These are phyloP conservation scores for Erebia ligea DNA, from an alignment of 2,888 invertebrate genomes.

Conservation along the genomic window DNA sequence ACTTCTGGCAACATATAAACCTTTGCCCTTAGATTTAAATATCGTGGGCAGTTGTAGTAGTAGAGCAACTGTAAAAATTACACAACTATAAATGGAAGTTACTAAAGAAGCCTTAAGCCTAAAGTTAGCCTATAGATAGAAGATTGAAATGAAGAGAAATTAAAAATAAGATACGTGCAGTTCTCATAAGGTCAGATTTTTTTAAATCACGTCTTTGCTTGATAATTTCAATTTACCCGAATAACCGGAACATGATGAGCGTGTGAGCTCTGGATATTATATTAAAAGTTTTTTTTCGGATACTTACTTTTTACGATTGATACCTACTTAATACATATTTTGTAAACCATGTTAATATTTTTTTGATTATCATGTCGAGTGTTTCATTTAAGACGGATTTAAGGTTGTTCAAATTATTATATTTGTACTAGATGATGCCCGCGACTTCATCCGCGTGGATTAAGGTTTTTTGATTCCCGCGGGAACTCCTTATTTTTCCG, in stretches of 20 bases:
- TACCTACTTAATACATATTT: too few species aligned
- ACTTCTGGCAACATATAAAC: conserved; percentile 61
- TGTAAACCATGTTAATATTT: neutral
- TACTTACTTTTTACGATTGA: neutral
- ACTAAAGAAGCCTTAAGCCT: neutral
- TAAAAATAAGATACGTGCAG: too few species aligned
- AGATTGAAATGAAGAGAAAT: too few species aligned
- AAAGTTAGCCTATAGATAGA: neutral
- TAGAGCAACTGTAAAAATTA: conserved; percentile 69
- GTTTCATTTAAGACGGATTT: neutral
- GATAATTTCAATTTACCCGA: neutral
- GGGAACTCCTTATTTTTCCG: too few species aligned
- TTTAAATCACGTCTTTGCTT: neutral
- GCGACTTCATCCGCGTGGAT: too few species aligned
- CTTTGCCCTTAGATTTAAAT: conserved; percentile 57
- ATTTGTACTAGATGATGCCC: too few species aligned
- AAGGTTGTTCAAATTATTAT: too few species aligned
- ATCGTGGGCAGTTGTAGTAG: conserved; percentile 75
- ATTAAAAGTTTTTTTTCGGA: neutral
- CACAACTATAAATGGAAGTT: neutral
- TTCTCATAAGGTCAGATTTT: neutral
- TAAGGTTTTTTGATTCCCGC: too few species aligned
- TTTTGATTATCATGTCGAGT: neutral
- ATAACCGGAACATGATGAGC: neutral
- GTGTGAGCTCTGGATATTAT: neutral